Conservation (phyloP, 2,113 vertebrate genomes). For the Pelvicachromis taeniatus region DNA sequence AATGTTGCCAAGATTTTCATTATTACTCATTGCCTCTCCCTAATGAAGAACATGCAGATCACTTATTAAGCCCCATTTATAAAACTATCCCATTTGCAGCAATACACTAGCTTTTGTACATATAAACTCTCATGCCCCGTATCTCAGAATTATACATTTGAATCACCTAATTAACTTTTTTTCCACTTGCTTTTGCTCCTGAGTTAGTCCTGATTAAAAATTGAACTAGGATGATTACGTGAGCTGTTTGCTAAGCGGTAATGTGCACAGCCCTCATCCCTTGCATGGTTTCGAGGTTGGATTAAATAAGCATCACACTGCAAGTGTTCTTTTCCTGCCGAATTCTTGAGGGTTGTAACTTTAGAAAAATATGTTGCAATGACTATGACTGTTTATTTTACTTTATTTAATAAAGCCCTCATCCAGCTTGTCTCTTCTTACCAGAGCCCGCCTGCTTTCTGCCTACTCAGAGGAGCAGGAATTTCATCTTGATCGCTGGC, state of each 20-base stretch:
- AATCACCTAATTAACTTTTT: background rate
- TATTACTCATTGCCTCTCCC: background rate
- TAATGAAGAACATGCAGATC: background rate
- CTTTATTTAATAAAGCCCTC: constrained; percentile 50
- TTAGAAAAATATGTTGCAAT: constrained; percentile 50
- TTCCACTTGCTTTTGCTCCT: background rate
- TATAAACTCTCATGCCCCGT: background rate
- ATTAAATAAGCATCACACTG: constrained; percentile 40
- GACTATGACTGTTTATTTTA: constrained; percentile 58
- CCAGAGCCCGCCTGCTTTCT: constrained; percentile 27
- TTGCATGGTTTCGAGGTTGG: constrained; percentile 32
- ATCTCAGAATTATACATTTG: background rate
- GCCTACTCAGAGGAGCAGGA: constrained; percentile 35
- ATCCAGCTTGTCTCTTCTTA: constrained; percentile 48
- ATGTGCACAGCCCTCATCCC: constrained; percentile 38
- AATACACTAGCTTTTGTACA: background rate
- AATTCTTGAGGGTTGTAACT: constrained; percentile 55
- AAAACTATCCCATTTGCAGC: background rate
- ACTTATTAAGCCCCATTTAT: background rate
- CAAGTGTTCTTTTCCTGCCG: constrained; percentile 43
- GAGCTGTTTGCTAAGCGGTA: constrained; percentile 14
- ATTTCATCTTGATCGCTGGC: constrained; percentile 46
- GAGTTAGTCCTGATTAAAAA: background rate
- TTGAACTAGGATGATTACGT: constrained; percentile 1
- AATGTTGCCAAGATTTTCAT: background rate